phyloP scores from a whole-genome alignment of 30 jellyfish, hydroid and myxozoan species.

The Sanderia malayensis region DNA sequence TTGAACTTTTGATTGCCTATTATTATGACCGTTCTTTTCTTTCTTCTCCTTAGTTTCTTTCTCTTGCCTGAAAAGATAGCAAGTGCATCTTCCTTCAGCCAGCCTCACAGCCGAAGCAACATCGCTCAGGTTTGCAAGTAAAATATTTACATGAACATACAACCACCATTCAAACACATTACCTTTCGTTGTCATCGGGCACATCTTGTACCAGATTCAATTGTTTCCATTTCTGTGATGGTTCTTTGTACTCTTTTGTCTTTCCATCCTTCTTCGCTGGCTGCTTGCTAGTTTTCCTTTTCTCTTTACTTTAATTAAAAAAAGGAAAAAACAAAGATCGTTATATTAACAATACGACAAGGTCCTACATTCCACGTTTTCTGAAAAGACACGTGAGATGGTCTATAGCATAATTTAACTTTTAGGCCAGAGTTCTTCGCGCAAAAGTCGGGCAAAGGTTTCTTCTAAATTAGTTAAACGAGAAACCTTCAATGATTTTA shows the following conservation, averaged over 20 bases:
- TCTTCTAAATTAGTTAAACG: no score
- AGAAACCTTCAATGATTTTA: no score
- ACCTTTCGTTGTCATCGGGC: slow-evolving; percentile 26
- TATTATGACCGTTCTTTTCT: background rate
- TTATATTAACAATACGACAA: no score
- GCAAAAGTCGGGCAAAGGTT: no score
- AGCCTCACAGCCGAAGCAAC: no score
- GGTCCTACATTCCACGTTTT: no score
- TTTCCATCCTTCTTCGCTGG: slow-evolving; percentile 34
- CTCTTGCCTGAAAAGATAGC: background rate
- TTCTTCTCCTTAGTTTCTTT: slow-evolving; percentile 1
- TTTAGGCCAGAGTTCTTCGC: no score
- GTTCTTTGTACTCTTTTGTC: slow-evolving; percentile 45
- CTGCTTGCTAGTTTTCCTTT: slow-evolving; percentile 22
- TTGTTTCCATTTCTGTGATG: slow-evolving; percentile 73
- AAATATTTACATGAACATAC: background rate
- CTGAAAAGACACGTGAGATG: no score
- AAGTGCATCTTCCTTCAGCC: background rate
- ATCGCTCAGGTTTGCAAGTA: no score
- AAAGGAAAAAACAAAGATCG: no score
- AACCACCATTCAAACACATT: background rate
- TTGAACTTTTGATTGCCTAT: background rate
- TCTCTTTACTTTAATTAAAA: slow-evolving; percentile 25
- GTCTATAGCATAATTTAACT: no score
- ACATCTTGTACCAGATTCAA: slow-evolving; percentile 47